Evolutionary conservation across 2,113 vertebrate species (phyloP).

Genomic region (Nanger granti): DNA sequence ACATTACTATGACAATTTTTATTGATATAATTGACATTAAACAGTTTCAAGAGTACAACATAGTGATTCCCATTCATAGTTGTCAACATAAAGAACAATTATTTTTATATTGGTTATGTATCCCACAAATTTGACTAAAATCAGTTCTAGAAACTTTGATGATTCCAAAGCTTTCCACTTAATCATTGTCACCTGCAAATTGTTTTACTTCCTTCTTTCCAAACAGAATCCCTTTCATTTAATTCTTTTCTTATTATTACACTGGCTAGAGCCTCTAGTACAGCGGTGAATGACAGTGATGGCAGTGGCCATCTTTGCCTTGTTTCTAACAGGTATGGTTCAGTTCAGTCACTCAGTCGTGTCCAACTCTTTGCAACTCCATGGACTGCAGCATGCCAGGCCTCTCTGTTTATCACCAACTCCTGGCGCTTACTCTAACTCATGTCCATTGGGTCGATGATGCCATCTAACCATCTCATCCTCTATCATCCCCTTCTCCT

Average conservation of each 20-base stretch:
- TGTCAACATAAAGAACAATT: neutral
- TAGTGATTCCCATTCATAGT: neutral
- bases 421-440: neutral
- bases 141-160: neutral
- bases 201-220: neutral
- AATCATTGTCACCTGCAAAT: neutral
- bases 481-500: neutral
- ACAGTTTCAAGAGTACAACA: neutral
- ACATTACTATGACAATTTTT: neutral
- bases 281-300: neutral
- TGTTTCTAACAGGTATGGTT: neutral
- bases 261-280: neutral
- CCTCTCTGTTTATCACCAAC: neutral
- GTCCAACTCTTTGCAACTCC: accelerated
- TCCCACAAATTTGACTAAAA: neutral
- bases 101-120: neutral
- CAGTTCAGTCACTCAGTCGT: accelerated
- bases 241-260: neutral
- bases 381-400: neutral
- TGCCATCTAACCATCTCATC: neutral
- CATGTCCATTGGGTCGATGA: neutral
- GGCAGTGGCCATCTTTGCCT: neutral
- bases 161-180: neutral
- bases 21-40: neutral
- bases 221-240: neutral